Evolutionary conservation across 2,888 invertebrate genomes (phyloP).

Genomic region (Platycheirus rosarum): DNA sequence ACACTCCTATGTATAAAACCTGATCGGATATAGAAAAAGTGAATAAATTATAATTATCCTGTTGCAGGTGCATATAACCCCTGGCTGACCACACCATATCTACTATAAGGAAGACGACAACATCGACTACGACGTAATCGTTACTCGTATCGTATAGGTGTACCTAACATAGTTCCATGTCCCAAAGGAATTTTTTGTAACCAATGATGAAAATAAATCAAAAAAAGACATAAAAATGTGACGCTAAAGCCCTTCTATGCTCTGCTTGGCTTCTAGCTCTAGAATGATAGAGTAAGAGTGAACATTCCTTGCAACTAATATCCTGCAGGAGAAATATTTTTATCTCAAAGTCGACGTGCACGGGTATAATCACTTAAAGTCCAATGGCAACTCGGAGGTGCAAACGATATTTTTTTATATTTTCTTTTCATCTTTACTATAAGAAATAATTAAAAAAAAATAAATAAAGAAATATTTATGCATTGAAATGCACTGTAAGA

Average conservation of each 20-base stretch:
- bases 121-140: no score
- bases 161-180: conserved; percentile 30
- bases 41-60: conserved; percentile 71
- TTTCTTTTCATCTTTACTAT: no score
- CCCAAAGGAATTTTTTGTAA: conserved; percentile 58
- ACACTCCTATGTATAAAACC: conserved; percentile 65
- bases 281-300: conserved; percentile 10
- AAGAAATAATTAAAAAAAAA: no score
- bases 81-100: conserved; percentile 55
- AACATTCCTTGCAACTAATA: conserved; percentile 33
- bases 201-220: conserved; percentile 52
- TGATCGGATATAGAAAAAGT: conserved; percentile 68
- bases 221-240: conserved; percentile 28
- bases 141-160: no score
- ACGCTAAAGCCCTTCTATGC: neutral
- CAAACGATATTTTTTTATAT: no score
- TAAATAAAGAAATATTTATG: no score
- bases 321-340: conserved; percentile 34
- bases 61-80: conserved; percentile 69
- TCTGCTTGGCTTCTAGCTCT: neutral
- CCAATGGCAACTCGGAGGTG: conserved; percentile 24
- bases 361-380: conserved; percentile 31
- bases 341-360: conserved; percentile 9
- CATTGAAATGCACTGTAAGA: no score
- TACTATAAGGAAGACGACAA: no score